These are phyloP conservation scores for Lanius ludovicianus DNA, from an alignment of 2,113 vertebrate genomes.

Conservation along the genomic window DNA sequence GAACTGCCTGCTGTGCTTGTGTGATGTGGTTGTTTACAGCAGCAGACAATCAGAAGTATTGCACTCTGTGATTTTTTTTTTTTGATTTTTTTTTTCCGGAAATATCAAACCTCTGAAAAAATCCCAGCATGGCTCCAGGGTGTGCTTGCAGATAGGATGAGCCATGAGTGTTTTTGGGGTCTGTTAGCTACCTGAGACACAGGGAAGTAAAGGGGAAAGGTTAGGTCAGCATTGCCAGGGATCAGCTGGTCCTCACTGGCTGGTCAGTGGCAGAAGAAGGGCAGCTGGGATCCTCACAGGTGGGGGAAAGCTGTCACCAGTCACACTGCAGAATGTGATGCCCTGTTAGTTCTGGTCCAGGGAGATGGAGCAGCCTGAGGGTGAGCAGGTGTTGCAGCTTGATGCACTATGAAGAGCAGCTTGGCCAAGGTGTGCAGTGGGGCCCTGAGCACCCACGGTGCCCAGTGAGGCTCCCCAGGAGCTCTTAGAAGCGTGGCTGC, in stretches of 20 bases:
- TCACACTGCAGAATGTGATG: rapidly evolving
- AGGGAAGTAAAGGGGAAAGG: not conserved
- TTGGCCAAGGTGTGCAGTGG: rapidly evolving
- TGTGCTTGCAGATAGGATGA: not conserved
- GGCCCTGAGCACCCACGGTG: not conserved
- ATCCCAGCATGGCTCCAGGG: no score
- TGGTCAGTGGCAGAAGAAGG: not conserved
- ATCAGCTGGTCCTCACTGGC: rapidly evolving
- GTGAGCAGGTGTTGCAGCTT: not conserved
- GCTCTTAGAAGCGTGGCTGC: rapidly evolving
- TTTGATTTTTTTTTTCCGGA: not conserved
- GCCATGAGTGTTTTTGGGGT: rapidly evolving
- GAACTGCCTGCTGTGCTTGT: not conserved
- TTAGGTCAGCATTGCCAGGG: not conserved
- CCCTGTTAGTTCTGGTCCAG: not conserved
- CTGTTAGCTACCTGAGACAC: not conserved
- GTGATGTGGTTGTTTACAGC: not conserved
- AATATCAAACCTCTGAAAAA: not conserved
- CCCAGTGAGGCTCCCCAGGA: not conserved
- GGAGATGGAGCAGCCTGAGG: not conserved
- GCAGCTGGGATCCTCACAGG: not conserved
- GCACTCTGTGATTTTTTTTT: not conserved
- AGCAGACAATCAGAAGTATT: not conserved
- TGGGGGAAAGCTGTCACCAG: not conserved
- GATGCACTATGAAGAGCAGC: not conserved